Evolutionary conservation across 1,140 invertebrate species (phyloP), one percentile per base, ranked within the genome.

Genomic region (Stegodyphus mimosarum): DNA sequence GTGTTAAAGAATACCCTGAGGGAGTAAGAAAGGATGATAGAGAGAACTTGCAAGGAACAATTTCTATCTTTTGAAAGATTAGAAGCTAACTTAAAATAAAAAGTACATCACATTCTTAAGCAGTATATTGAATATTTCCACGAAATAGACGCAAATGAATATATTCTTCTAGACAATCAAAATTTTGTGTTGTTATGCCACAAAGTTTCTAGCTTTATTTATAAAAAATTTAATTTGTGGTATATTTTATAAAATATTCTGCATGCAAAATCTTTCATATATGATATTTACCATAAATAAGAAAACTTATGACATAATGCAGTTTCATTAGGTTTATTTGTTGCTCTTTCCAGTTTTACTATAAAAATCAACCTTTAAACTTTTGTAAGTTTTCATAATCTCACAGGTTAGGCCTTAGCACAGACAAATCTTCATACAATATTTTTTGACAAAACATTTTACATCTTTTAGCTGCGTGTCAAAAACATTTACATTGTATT

Each of bases 401-500:
- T 72, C 53, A 72, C 53, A 81, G 69, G 69, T 81, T 73, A 73
- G 33, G 79, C 79, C 71, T 81, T 81, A 63, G 71, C 64, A 67
- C 70, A 81, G 18, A 73, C 17, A 81, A 55, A 73, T 66, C 18
- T 71, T 69, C 72, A 80, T 71, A 80, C 55, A 67, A 80, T 69
- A 60, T 52, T 69, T 18, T 33, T 71, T 71, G 67, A 71, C 33
- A 71, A 70, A 71, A 80, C 11, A 69, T 15, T 69, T 53, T 52
- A 55, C 49, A 78, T 67, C 48, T 78, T 78, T 78, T 69, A 51
- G 11, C 63, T 78, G 60, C 51, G 69, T 64, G 55, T 69, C 50
- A 69, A 69, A 50, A n/a, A 80, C 77, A 80, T 80, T 71, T 80
- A 80, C 64, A 71, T 60, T 52, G 77, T 80, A 80, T 80, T 80